Conservation (phyloP, 2,797 vertebrate genomes). For the Atherinosoma microstoma region DNA sequence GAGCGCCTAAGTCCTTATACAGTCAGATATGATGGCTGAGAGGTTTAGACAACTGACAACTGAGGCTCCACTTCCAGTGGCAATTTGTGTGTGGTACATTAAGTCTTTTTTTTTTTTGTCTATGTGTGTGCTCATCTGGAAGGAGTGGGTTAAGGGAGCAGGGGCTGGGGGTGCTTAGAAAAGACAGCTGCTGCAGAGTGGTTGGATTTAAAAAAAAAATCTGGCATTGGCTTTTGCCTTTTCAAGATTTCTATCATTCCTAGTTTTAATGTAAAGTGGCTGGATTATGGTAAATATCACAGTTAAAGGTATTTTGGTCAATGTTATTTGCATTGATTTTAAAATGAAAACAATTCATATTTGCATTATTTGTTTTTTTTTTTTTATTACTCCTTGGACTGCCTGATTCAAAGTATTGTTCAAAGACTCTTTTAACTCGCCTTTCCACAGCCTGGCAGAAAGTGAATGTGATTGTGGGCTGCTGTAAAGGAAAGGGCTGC, state of each 20-base stretch:
- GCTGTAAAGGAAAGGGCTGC: not conserved
- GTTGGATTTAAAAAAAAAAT: not conserved
- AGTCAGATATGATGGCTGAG: not conserved
- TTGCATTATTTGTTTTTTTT: not conserved
- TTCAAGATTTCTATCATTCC: not conserved
- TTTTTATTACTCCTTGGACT: not conserved
- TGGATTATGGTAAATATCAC: not conserved
- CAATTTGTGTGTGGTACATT: not conserved
- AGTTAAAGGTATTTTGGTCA: not conserved
- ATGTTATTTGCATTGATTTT: not conserved
- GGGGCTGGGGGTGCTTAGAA: not conserved
- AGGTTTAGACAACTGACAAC: not conserved
- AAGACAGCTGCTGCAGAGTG: not conserved
- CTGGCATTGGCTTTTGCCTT: not conserved
- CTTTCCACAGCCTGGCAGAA: not conserved
- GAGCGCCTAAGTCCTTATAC: not conserved
- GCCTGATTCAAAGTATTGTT: slow-evolving; percentile 2
- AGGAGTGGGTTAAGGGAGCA: not conserved
- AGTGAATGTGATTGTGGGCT: not conserved
- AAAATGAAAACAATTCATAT: not conserved
- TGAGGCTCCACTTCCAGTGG: not conserved
- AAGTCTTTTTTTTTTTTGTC: not conserved
- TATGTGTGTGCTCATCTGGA: not conserved
- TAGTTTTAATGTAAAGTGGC: not conserved
- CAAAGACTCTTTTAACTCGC: not conserved